Conservation (phyloP, 2,113 vertebrate genomes). For the Oreocharis arfaki region DNA sequence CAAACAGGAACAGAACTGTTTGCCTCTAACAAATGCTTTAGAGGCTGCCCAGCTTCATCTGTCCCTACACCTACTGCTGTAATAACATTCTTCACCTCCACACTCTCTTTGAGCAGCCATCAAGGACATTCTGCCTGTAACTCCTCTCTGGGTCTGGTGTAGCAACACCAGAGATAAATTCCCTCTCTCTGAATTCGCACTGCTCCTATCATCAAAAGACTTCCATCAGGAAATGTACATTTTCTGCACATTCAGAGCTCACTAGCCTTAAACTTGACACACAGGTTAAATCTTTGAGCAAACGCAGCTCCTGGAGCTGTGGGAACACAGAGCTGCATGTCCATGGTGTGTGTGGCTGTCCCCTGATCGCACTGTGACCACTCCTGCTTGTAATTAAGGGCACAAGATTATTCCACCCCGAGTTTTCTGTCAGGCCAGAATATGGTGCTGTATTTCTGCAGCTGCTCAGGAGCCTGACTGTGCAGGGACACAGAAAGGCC, state of each 20-base stretch:
- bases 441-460: background rate
- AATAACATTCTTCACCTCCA: background rate
- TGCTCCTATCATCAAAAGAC: accelerated
- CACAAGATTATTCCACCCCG: background rate
- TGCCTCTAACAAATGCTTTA: background rate
- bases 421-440: background rate
- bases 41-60: background rate
- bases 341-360: accelerated
- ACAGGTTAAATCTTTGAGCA: background rate
- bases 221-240: background rate
- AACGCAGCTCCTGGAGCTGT: background rate
- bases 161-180: background rate
- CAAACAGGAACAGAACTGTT: background rate
- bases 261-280: background rate
- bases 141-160: background rate
- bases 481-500: background rate
- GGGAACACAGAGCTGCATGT: background rate
- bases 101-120: background rate
- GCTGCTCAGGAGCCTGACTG: background rate
- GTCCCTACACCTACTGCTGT: background rate
- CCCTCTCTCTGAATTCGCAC: background rate
- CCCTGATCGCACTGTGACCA: background rate
- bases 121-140: background rate
- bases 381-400: background rate
- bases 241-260: background rate